Conservation (phyloP, 2,797 vertebrate genomes). For the Lagocephalus sceleratus region DNA sequence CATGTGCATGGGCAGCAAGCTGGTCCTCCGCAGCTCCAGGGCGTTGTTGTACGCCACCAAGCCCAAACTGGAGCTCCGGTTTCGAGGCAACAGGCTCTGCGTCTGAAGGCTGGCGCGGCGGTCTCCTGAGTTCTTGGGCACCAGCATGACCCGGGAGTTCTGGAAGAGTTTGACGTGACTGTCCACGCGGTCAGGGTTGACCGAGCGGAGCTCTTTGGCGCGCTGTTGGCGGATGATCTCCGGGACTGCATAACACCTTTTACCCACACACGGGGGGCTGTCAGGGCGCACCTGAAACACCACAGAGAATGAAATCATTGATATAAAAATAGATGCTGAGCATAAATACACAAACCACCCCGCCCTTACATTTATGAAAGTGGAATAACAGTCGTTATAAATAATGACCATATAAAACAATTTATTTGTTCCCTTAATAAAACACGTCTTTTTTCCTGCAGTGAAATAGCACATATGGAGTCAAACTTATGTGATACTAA, state of each 20-base stretch:
- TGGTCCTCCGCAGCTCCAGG: constrained; percentile 76
- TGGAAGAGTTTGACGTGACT: constrained; percentile 75
- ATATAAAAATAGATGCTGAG: background rate
- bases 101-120: constrained; percentile 79
- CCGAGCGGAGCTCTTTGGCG: constrained; percentile 61
- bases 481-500: too few relatives aligned
- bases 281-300: constrained; percentile 80
- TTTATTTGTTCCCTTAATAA: too few relatives aligned
- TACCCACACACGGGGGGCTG: constrained; percentile 85
- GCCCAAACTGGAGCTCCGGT: constrained; percentile 45
- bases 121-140: constrained; percentile 70
- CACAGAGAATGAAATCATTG: background rate
- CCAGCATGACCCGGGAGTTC: constrained; percentile 73
- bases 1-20: constrained; percentile 84
- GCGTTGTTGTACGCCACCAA: constrained; percentile 11
- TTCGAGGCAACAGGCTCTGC: constrained; percentile 28
- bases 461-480: too few relatives aligned
- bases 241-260: constrained; percentile 82
- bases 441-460: background rate
- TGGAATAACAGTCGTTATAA: background rate
- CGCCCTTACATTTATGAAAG: background rate
- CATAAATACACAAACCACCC: background rate
- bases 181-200: constrained; percentile 63
- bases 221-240: constrained; percentile 83
- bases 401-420: background rate